Conservation (phyloP, 2,888 invertebrate genomes). For the Sipha maydis region DNA sequence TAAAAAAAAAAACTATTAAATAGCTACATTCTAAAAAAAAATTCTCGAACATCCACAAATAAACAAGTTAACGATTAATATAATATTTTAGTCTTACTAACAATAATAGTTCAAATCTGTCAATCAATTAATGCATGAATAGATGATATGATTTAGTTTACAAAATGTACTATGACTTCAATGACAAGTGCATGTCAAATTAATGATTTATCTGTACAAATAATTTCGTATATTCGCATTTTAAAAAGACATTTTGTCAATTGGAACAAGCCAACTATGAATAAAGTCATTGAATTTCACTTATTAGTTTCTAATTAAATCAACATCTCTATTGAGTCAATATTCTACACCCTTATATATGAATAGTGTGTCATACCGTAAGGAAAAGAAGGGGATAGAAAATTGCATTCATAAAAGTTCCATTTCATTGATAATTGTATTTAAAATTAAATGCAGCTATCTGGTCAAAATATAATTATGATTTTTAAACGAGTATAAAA, state of each 20-base stretch:
- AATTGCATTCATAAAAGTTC: constrained; percentile 14
- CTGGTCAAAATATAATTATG: neutral
- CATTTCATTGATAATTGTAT: constrained; percentile 41
- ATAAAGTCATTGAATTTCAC: constrained; percentile 8
- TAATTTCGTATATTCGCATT: too few relatives aligned
- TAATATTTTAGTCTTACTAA: neutral
- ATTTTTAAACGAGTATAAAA: neutral
- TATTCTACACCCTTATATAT: neutral
- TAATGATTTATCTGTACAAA: too few relatives aligned
- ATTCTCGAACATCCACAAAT: too few relatives aligned
- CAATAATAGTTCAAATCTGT: too few relatives aligned
- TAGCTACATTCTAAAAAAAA: too few relatives aligned
- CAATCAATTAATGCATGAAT: too few relatives aligned
- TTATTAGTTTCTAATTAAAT: constrained; percentile 50
- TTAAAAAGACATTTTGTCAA: neutral
- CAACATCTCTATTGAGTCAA: constrained; percentile 35
- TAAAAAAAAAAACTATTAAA: too few relatives aligned
- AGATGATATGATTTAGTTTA: neutral
- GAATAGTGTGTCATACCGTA: neutral
- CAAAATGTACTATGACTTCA: neutral
- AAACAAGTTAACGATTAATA: neutral
- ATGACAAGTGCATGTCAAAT: neutral
- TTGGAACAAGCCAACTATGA: neutral
- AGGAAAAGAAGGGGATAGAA: constrained; percentile 18
- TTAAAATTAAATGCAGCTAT: constrained; percentile 25